Percentiles rank a stretch among this genome's conserved stretches.
These are phyloP conservation scores for Bedellia somnulentella DNA, from an alignment of 2,888 invertebrate species.

Conservation along the genomic window DNA sequence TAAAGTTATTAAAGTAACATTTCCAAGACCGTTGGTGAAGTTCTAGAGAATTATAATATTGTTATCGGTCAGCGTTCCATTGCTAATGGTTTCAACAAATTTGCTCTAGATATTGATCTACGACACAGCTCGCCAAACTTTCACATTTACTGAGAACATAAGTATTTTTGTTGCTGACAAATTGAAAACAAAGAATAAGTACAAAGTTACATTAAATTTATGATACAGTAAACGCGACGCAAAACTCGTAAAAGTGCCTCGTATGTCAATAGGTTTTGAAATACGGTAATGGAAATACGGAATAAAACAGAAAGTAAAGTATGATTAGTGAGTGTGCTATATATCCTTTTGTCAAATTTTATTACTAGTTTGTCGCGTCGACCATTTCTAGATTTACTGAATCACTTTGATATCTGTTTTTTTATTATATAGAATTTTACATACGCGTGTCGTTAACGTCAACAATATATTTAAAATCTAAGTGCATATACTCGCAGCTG, in stretches of 20 bases:
- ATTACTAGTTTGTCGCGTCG: conserved; percentile 27
- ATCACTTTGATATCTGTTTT: too few species aligned
- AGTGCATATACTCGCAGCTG: too few species aligned
- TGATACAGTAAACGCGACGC: conserved; percentile 31
- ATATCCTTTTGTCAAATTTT: conserved; percentile 50
- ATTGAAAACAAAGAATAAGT: conserved; percentile 19
- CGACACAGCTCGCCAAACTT: too few species aligned
- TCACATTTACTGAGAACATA: too few species aligned
- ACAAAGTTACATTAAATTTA: conserved; percentile 42
- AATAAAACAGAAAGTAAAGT: conserved; percentile 61
- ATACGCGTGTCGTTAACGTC: too few species aligned
- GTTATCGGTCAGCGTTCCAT: conserved; percentile 29
- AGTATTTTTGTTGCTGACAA: too few species aligned
- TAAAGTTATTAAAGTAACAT: conserved; percentile 55
- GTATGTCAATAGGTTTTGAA: conserved; percentile 60
- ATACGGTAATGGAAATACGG: conserved; percentile 60
- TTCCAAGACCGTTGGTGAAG: conserved; percentile 30
- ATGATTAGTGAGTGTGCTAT: conserved; percentile 57
- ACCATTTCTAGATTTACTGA: too few species aligned
- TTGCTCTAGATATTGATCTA: conserved; percentile 6
- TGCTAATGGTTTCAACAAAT: conserved; percentile 15
- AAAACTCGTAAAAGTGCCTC: conserved; percentile 56
- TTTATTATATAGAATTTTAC: too few species aligned
- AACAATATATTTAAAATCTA: too few species aligned
- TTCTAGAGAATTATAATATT: conserved; percentile 40